Evolutionary conservation across 35 echinoderm and acorn worm genomes (phyloP).

Genomic region (Eucidaris tribuloides): DNA sequence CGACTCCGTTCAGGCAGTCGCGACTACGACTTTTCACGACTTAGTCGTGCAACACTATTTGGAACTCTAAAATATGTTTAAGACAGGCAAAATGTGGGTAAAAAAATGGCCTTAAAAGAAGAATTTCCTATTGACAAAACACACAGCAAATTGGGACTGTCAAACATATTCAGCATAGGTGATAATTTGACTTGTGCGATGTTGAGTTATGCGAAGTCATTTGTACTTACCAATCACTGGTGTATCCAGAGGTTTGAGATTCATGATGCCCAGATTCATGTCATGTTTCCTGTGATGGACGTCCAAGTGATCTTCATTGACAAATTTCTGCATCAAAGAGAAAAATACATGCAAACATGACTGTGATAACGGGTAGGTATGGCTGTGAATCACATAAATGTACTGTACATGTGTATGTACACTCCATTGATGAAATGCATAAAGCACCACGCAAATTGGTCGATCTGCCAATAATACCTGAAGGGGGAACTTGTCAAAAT

Average conservation of each 20-base stretch:
- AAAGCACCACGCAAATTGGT: neutral
- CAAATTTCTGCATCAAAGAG: constrained; percentile 65
- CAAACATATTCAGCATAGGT: too few relatives aligned
- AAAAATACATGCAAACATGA: neutral
- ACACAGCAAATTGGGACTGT: too few relatives aligned
- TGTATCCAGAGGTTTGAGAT: constrained; percentile 78
- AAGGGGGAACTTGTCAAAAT: neutral
- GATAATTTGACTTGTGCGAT: too few relatives aligned
- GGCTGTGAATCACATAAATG: neutral
- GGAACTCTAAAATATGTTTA: too few relatives aligned
- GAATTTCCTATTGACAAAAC: too few relatives aligned
- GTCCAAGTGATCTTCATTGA: constrained; percentile 89
- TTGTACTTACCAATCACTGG: constrained; percentile 76
- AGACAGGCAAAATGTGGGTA: neutral
- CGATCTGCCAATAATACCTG: neutral
- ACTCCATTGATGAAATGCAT: neutral
- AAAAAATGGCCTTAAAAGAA: neutral
- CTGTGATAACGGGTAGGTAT: neutral
- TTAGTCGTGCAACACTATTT: too few relatives aligned
- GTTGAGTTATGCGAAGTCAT: too few relatives aligned
- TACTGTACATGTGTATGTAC: neutral
- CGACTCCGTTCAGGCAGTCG: too few relatives aligned
- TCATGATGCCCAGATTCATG: constrained; percentile 49
- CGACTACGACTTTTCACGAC: too few relatives aligned
- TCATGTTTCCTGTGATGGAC: constrained; percentile 90